These are phyloP conservation scores for Alosa sapidissima DNA, from an alignment of 2,797 vertebrate species.

Conservation along the genomic window DNA sequence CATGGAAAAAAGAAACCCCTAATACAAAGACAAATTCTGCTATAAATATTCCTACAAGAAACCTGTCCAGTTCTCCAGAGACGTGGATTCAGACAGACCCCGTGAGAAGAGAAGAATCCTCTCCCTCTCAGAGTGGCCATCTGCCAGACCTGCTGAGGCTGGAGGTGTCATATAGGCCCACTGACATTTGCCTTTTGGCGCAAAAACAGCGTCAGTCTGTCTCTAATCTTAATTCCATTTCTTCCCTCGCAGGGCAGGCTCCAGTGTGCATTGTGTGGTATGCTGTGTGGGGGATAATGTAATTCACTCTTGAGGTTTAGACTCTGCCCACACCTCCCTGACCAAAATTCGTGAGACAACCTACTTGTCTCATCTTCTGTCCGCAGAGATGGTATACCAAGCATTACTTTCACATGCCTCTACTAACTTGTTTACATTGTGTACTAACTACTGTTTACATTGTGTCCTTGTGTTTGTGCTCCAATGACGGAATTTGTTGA, in stretches of 20 bases:
- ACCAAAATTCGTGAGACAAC: constrained; percentile 21
- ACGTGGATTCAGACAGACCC: background rate
- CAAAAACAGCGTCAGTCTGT: constrained; percentile 65
- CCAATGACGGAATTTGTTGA: background rate
- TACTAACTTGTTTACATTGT: constrained; percentile 2
- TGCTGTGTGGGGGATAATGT: constrained; percentile 2
- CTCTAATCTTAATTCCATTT: constrained; percentile 70
- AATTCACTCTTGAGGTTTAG: constrained; percentile 27
- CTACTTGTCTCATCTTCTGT: constrained; percentile 25
- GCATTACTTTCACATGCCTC: background rate
- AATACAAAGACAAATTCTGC: background rate
- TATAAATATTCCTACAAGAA: constrained; percentile 2
- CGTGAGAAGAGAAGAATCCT: background rate
- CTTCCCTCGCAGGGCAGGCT: constrained; percentile 40
- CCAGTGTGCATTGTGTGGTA: background rate
- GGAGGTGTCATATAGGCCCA: constrained; percentile 41
- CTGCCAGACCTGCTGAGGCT: constrained; percentile 10
- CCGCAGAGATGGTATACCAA: background rate
- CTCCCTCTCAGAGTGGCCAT: constrained; percentile 4
- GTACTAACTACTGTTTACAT: no score
- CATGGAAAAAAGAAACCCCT: background rate
- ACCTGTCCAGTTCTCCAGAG: background rate
- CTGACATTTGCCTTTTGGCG: constrained; percentile 45
- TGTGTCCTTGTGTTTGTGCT: background rate
- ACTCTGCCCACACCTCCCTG: constrained; percentile 14